Base-by-base conservation (phyloP, 1,140 invertebrate genomes). In the Hylaeus volcanicus region DNA sequence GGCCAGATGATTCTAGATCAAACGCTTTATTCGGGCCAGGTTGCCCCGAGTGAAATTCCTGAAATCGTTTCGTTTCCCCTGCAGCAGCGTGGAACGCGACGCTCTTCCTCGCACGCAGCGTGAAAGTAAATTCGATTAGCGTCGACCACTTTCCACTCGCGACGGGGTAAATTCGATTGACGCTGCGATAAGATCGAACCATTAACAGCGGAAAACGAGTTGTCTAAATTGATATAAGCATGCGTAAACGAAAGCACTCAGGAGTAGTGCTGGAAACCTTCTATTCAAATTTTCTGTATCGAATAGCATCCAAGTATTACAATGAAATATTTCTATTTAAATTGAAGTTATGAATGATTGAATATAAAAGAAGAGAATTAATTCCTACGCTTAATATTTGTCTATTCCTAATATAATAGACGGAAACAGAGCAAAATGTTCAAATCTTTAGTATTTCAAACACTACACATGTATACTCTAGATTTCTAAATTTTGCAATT, bases 51-150 rank as follows among this genome's bases (percentile, higher is more conserved):
- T 61, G 65, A 51, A 70, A 77, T 77, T 77, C 55, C 75, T 51
- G 53, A 37, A 37, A 58, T 69, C 14, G 64, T 69, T 68, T 9
- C 60, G 60, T 45, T n/a, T 26, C 43, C 26, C 12, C 26, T 8
- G 39, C 55, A n/a, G 14, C 66, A 6, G 8, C 37, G 37, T 15
- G 37, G 60, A 51, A 55, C 73, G 48, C 64, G 41, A n/a, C 41
- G 64, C n/a, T 58, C 53, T 15, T 58, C 41, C n/a, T 56, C 76
- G 39, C 37, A 45, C 14, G 0, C 68, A 8, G 37, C 45, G 76
- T 63, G 76, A 79, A 79, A 79, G 76, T 72, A 79, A 79, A 79
- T 79, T 79, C 69, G 76, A 79, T 79, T 64, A 79, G 39, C 60
- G 37, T 14, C 60, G 76, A 39, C 69, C 60, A 73, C 76, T 79